Base-by-base conservation (phyloP, 2,113 vertebrate species). In the Trematocara nigrifrons region DNA sequence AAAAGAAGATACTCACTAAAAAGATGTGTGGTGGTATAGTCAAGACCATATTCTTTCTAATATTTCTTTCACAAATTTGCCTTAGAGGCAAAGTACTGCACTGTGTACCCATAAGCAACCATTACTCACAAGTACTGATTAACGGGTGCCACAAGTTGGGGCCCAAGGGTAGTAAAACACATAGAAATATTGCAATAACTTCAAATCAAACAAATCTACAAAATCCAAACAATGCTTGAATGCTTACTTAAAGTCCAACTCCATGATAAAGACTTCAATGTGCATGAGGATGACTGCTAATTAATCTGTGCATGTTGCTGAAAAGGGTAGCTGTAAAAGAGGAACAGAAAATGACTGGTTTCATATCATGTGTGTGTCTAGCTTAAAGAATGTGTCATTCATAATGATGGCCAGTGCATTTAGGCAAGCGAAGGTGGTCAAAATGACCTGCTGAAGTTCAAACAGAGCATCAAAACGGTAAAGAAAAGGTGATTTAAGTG, bases 301-400 rank as follows among this genome's bases (percentile, higher is more conserved):
- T 47, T 74, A 29, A 74, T 71, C 64, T 29, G 66, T 74, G 66
- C 13, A 76, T 49, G 71, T 49, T 76, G 3, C 45, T 49, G 56
- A 84, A 84, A 8, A 80, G 22, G 3, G 7, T 20, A 66, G 20
- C 78, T 26, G 9, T 6, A 82, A 82, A 88, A 90, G 79, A 85
- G 89, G 87, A 92, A 92, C 52, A 74, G 86, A 79, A 64, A 64
- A 90, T 20, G 18, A 77, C 69, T 84, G 54, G 35, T 80, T 77
- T 90, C 8, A 29, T 56, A 56, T 82, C 77, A 81, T 6, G 57
- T 82, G 74, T 42, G 29, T 69, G 26, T 79, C 11, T 38, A 42
- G 77, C 59, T 59, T 26, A 78, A 80, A 38, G 49, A 69, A 35
- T 9, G 2, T 7, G 33, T 26, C 10, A 47, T 87, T 88, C 45